Base-by-base conservation (phyloP, 2,797 vertebrate species). In the Sebastes cheni region DNA sequence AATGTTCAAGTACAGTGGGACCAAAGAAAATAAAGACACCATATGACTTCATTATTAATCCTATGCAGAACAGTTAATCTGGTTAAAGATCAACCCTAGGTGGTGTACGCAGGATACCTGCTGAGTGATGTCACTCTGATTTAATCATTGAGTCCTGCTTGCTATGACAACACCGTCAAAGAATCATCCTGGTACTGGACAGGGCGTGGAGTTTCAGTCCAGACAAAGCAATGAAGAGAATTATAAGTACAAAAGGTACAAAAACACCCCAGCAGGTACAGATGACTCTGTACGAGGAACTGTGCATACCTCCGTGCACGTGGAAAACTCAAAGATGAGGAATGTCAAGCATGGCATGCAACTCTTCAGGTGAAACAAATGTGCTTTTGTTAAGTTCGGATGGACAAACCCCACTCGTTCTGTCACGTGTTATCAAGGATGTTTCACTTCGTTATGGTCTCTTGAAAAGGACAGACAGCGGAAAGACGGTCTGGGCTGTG, bases 201-300 rank as follows among this genome's bases (percentile, higher is more conserved):
- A 72, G 83, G 91, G 92, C 2, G 89, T 76, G 83, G 82, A 85
- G 74, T 91, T 90, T 93, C 87, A 89, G 66, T 62, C 12, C 34
- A 64, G 64, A 80, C 79, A 79, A 80, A 77, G 69, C 8, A 22
- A 42, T 5, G 1, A 5, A 52, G 9, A 83, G 20, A 79, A 55
- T 30, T 3, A 55, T 12, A 64, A n/a, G 25, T 10, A 83, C 32
- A 62, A 71, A 60, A 77, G 64, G 50, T 18, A 18, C 23, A 59
- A 27, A 59, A 27, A 69, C 5, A 52, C 5, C 54, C 25, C 1
- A 20, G 20, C 46, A 50, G 46, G 55, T 18, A 10, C 0, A 2
- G 29, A 52, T 34, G 22, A 82, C 61, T 50, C 18, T 50, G 18
- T 42, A 25, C 5, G 10, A 34, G n/a, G 36, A 74, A 34, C 18